Percentiles rank a stretch among this genome's conserved stretches.
These are phyloP conservation scores for Brassicogethes aeneus DNA, from an alignment of 2,888 invertebrate genomes.

Conservation along the genomic window DNA sequence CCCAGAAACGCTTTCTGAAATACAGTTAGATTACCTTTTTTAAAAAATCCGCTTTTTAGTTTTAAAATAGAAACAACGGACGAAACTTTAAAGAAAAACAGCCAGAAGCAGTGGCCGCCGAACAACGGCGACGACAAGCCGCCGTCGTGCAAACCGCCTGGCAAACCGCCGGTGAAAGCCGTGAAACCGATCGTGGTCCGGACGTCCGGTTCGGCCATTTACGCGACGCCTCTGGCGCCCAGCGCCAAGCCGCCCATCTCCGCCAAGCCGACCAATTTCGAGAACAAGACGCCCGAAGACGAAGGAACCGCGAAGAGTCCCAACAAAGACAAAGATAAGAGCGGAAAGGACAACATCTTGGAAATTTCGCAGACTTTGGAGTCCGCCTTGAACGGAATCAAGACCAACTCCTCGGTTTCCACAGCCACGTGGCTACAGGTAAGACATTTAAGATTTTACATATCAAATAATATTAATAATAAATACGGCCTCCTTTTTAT, in stretches of 20 bases:
- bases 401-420: conserved; percentile 45
- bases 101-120: conserved; percentile 47
- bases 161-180: conserved; percentile 56
- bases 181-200: conserved; percentile 48
- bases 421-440: conserved; percentile 70
- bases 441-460: no score
- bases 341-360: conserved; percentile 48
- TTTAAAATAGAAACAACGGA: conserved; percentile 38
- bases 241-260: conserved; percentile 42
- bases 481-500: no score
- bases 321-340: conserved; percentile 40
- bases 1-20: no score
- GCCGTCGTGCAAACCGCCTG: conserved; percentile 60
- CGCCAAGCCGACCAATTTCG: conserved; percentile 40
- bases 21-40: no score
- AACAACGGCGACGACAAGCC: conserved; percentile 55
- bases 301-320: conserved; percentile 36
- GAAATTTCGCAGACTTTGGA: conserved; percentile 59
- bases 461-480: no score
- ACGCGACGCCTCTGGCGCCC: conserved; percentile 63
- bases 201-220: conserved; percentile 53
- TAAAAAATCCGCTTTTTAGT: no score
- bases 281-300: conserved; percentile 37
- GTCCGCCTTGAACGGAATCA: conserved; percentile 53
- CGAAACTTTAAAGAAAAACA: conserved; percentile 36